Evolutionary conservation across 2,113 vertebrate genomes (phyloP), one percentile per base, ranked within the genome.

Genomic region (Ariopsis seemanni): DNA sequence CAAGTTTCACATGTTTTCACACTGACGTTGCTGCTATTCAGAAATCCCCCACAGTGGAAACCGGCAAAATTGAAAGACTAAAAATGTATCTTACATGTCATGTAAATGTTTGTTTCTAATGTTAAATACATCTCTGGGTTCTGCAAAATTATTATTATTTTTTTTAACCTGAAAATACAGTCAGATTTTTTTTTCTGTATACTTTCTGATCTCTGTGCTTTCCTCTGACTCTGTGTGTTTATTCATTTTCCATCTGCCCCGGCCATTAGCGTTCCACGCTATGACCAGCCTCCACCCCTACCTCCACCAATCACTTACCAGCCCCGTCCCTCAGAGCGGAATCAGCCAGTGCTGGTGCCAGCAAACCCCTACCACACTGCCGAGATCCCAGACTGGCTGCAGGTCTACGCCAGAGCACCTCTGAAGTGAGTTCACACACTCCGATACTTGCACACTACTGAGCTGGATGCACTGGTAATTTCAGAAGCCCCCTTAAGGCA

Each of bases 311-410:
- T 99, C 86, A 95, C 95, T 0, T 99, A 99, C 89, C 98, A 99
- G 92, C 95, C 98, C 0, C 97, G 96, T 77, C 96, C 95, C 11
- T 91, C 94, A 0, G 97, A 99, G 91, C 95, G 97, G 80, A 98
- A 95, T 94, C 98, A 99, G 87, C 92, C 96, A 0, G 95, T 99
- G 34, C 95, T 99, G 10, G 98, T 99, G n/a, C 98, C 98, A 80
- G 98, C 98, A 2, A 99, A 99, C 94, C 98, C 98, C 0, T 99
- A 99, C 93, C 98, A 99, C 94, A 97, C 97, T 0, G 97, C 98
- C 0, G 98, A 99, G 92, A 98, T 99, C 90, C 98, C 98, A 0
- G 97, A 99, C 94, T 99, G 98, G 98, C 96, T 99, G 90, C 98
- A 99, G 95, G 98, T 99, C 88, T 99, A 99, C 11, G 98, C 98